These are phyloP conservation scores for Epinephelus moara DNA, from an alignment of 2,113 vertebrate species.

Conservation along the genomic window DNA sequence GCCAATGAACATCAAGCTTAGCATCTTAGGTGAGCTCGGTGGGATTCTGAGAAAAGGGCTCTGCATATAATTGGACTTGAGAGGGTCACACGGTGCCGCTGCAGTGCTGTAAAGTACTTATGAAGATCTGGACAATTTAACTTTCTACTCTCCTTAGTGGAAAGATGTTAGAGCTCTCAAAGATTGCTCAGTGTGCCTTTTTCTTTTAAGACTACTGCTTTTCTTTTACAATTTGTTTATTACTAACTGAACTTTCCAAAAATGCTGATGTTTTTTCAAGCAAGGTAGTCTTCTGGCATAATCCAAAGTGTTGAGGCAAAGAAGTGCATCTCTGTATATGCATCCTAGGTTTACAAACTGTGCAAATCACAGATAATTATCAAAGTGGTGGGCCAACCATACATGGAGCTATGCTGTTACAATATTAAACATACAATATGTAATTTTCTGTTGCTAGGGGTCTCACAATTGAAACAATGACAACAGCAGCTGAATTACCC, in stretches of 20 bases:
- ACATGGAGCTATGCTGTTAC: too few relatives aligned
- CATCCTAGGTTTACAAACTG: too few relatives aligned
- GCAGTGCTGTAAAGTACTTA: slow-evolving; percentile 34
- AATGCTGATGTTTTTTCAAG: too few relatives aligned
- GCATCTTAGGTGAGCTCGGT: slow-evolving; percentile 41
- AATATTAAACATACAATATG: too few relatives aligned
- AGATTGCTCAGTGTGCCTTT: neutral
- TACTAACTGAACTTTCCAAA: neutral
- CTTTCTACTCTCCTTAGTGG: neutral
- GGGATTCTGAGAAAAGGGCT: slow-evolving; percentile 41
- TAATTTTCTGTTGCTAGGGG: too few relatives aligned
- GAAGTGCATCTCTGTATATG: too few relatives aligned
- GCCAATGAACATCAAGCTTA: slow-evolving; percentile 28
- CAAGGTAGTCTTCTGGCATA: too few relatives aligned
- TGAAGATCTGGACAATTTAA: slow-evolving; percentile 49
- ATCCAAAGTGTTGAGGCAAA: too few relatives aligned
- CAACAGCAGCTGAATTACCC: too few relatives aligned
- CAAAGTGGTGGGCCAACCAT: too few relatives aligned
- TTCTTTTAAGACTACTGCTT: neutral
- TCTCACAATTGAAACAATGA: too few relatives aligned
- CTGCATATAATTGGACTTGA: slow-evolving; percentile 58
- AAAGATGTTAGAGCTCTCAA: neutral
- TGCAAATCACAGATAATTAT: too few relatives aligned
- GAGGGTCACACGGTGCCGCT: slow-evolving; percentile 44
- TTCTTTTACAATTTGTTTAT: neutral